Evolutionary conservation across 2,888 invertebrate genomes (phyloP).

Genomic region (Lamellibrachia columna): DNA sequence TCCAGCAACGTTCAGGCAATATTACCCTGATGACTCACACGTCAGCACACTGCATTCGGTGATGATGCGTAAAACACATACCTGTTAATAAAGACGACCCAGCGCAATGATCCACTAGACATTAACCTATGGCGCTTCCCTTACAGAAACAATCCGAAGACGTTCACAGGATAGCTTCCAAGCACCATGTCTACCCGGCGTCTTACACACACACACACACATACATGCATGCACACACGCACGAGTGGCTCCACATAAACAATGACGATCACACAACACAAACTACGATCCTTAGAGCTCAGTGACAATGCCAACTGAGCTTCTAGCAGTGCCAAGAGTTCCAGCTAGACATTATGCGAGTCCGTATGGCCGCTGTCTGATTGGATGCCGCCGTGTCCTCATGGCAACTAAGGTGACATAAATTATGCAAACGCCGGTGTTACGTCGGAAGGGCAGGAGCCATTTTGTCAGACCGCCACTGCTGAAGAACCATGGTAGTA

Average conservation of each 20-base stretch:
- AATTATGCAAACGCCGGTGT: background rate
- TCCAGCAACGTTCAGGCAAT: background rate
- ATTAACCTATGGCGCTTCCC: background rate
- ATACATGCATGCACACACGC: background rate
- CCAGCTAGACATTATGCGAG: background rate
- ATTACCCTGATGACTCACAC: background rate
- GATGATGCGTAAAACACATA: background rate
- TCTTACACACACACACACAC: background rate
- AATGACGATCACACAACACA: background rate
- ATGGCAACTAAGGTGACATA: conserved; percentile 5
- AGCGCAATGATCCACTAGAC: background rate
- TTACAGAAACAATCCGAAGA: background rate
- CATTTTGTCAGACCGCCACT: background rate
- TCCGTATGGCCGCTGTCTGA: background rate
- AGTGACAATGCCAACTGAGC: background rate
- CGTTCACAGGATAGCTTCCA: background rate
- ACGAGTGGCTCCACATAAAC: background rate
- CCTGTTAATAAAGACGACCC: background rate
- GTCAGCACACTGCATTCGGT: background rate
- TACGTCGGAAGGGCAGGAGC: background rate
- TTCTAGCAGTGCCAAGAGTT: background rate
- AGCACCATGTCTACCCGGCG: background rate
- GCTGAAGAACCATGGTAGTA: background rate
- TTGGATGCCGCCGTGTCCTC: background rate
- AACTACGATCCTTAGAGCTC: background rate